phyloP scores from a whole-genome alignment of 2,888 invertebrate genomes.

The Lissocephala sabroskyi region DNA sequence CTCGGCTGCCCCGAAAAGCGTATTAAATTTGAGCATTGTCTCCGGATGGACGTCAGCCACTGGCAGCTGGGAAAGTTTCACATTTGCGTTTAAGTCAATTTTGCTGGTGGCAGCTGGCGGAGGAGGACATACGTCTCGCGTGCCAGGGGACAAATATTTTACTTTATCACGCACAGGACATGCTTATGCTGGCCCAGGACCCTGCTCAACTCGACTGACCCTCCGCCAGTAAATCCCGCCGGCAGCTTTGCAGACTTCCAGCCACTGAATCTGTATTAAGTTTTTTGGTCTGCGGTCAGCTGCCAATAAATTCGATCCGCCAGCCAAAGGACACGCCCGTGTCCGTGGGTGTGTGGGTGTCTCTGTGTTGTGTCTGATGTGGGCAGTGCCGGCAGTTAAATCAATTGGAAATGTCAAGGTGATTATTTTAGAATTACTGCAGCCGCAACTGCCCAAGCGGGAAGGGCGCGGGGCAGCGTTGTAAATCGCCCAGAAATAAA shows the following conservation, averaged over 20 bases:
- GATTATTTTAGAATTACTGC: conserved; percentile 23
- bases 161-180: conserved; percentile 23
- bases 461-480: no score
- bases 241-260: conserved; percentile 14
- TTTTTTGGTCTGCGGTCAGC: conserved; percentile 36
- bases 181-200: not conserved
- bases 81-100: conserved; percentile 32
- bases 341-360: no score
- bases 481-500: no score
- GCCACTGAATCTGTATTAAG: conserved; percentile 39
- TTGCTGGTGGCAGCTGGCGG: not conserved
- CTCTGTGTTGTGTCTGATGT: no score
- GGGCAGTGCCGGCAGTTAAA: conserved; percentile 11
- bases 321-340: conserved; percentile 19
- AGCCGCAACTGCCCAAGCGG: no score
- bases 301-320: conserved; percentile 43
- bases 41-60: no score
- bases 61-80: conserved; percentile 13
- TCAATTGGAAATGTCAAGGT: conserved; percentile 37
- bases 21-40: no score
- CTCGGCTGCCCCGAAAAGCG: no score
- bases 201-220: not conserved
- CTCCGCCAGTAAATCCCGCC: conserved; percentile 31
- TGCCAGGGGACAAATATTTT: conserved; percentile 24
- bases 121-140: not conserved